These are phyloP conservation scores for Leptopilina myrica DNA, from an alignment of 2,888 invertebrate genomes.

Conservation along the genomic window DNA sequence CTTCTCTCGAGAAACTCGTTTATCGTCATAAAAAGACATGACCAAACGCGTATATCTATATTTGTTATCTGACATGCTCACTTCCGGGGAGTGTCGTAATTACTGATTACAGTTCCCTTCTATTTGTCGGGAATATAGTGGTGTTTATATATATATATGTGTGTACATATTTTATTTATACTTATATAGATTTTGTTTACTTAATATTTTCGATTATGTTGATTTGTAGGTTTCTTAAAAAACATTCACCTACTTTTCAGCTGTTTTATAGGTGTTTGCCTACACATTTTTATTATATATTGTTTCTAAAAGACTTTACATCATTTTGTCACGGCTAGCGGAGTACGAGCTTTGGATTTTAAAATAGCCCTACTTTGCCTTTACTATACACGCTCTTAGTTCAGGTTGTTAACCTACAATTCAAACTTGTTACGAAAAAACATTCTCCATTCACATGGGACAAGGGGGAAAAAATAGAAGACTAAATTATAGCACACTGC, in stretches of 20 bases:
- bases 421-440: background rate
- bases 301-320: conserved; percentile 1
- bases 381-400: conserved; percentile 1
- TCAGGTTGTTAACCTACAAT: conserved; percentile 17
- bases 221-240: background rate
- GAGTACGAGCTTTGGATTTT: conserved; percentile 31
- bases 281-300: background rate
- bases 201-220: background rate
- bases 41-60: background rate
- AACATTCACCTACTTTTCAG: background rate
- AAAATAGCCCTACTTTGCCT: conserved; percentile 26
- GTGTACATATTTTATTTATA: background rate
- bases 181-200: no score
- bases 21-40: conserved; percentile 5
- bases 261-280: background rate
- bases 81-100: conserved; percentile 37
- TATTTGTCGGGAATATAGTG: background rate
- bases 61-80: conserved; percentile 9
- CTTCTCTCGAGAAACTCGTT: conserved; percentile 1
- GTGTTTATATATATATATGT: background rate
- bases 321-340: conserved; percentile 13
- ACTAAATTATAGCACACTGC: background rate
- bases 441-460: conserved; percentile 4
- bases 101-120: conserved; percentile 14
- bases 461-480: background rate